Evolutionary conservation across 2,797 vertebrate genomes (phyloP).

Genomic region (Tragelaphus oryx): DNA sequence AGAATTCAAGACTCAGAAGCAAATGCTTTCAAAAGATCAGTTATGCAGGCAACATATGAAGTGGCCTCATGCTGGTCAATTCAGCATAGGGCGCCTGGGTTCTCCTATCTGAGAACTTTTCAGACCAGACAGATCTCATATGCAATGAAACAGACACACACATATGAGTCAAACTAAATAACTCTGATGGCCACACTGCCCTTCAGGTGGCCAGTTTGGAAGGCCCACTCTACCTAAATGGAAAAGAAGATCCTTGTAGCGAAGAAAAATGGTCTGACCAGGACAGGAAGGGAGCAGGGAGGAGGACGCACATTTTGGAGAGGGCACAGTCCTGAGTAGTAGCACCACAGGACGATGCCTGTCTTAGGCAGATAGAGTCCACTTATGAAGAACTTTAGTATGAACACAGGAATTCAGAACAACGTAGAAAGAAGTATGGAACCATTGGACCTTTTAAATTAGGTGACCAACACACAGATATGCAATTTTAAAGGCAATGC

Average conservation of each 20-base stretch:
- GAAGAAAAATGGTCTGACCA: background rate
- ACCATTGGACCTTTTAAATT: rapidly evolving
- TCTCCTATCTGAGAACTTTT: background rate
- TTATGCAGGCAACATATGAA: rapidly evolving
- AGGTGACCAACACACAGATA: too few relatives aligned
- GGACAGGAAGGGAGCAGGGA: background rate
- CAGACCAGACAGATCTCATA: background rate
- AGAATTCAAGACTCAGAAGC: background rate
- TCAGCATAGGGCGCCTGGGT: background rate
- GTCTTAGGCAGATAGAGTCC: background rate
- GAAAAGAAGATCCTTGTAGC: background rate
- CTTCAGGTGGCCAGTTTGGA: background rate
- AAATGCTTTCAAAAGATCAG: background rate
- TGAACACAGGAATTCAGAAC: background rate
- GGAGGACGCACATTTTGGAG: rapidly evolving
- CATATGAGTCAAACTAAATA: background rate
- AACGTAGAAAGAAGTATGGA: background rate
- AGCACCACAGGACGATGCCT: background rate
- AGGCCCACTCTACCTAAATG: rapidly evolving
- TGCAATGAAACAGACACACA: background rate
- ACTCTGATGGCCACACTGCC: background rate
- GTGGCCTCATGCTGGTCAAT: background rate
- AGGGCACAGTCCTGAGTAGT: too few relatives aligned
- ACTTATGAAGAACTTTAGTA: background rate
- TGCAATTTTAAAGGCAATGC: rapidly evolving